Percentiles rank a stretch among this genome's conserved stretches.
Evolutionary conservation across 2,113 vertebrate genomes (phyloP).

Genomic region (Rhineura floridana): DNA sequence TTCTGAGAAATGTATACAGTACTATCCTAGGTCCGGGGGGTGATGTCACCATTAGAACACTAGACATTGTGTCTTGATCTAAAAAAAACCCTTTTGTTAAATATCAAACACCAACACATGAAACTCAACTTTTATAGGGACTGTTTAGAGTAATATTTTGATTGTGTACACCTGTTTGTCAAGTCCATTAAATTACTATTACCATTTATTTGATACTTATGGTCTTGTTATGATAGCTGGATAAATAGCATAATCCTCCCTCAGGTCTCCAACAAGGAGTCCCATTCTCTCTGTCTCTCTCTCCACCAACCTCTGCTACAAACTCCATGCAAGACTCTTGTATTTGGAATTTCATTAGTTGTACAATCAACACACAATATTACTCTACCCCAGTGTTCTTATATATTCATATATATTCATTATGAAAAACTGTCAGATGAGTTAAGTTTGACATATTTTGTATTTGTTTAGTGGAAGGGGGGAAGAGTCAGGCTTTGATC

Average conservation of each 20-base stretch:
- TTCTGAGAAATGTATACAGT: conserved; percentile 29
- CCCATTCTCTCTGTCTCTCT: conserved; percentile 52
- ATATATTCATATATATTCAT: not conserved
- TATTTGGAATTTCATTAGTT: conserved; percentile 32
- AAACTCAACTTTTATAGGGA: not conserved
- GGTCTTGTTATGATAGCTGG: conserved; percentile 42
- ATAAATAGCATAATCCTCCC: conserved; percentile 58
- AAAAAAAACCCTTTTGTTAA: not conserved
- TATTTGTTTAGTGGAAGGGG: conserved; percentile 28
- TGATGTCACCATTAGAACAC: not conserved
- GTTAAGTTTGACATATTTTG: not conserved
- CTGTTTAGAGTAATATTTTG: not conserved
- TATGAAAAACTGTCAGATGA: conserved; percentile 4
- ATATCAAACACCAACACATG: not conserved
- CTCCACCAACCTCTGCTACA: conserved; percentile 1
- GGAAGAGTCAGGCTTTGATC: conserved; percentile 26
- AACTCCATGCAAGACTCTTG: conserved; percentile 26
- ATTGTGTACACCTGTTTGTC: not conserved
- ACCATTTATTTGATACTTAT: conserved; percentile 61
- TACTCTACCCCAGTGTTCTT: conserved; percentile 4
- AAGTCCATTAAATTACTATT: conserved; percentile 43
- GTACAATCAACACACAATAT: conserved; percentile 19
- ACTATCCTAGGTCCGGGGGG: not conserved
- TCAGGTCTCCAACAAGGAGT: conserved; percentile 53
- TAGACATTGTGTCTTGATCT: not conserved